Percentiles rank a stretch among this genome's conserved stretches.
These are phyloP conservation scores for Hydrocynus forskahlii DNA, from an alignment of 2,797 vertebrate genomes.

Conservation along the genomic window DNA sequence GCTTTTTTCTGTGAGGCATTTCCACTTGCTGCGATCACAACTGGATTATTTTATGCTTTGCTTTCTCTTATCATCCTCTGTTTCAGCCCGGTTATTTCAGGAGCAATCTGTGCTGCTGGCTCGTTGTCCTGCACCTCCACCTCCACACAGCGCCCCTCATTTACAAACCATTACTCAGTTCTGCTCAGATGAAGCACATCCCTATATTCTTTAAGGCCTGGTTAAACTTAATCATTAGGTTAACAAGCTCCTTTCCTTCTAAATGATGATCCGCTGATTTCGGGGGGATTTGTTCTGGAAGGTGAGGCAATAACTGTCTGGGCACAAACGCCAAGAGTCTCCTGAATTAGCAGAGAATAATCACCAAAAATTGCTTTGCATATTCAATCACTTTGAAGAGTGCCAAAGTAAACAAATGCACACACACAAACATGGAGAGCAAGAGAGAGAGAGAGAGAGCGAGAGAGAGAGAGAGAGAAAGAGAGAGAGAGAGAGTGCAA, in stretches of 20 bases:
- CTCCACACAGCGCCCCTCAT: constrained; percentile 76
- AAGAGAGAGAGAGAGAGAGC: background rate
- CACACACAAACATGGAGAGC: constrained; percentile 5
- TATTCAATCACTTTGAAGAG: constrained; percentile 87
- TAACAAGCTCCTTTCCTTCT: constrained; percentile 93
- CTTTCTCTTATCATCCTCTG: background rate
- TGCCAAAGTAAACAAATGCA: constrained; percentile 43
- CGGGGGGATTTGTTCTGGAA: constrained; percentile 92
- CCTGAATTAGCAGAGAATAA: constrained; percentile 84
- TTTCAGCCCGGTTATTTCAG: constrained; percentile 14
- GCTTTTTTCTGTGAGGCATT: background rate
- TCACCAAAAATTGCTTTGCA: constrained; percentile 88
- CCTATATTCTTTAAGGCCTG: constrained; percentile 97
- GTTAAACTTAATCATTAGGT: constrained; percentile 98
- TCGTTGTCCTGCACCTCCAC: constrained; percentile 80
- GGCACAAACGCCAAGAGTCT: constrained; percentile 76
- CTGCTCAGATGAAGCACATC: constrained; percentile 91
- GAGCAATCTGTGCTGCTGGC: constrained; percentile 72
- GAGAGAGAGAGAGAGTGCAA: no score
- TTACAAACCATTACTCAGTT: constrained; percentile 94
- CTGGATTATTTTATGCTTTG: constrained; percentile 6
- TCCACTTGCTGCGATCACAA: constrained; percentile 18
- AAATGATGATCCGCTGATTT: constrained; percentile 93
- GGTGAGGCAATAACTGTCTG: constrained; percentile 89
- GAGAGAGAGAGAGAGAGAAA: background rate